A percentile compares a stretch with the other conserved stretches of the same genome.
Conservation (phyloP, 2,888 invertebrate genomes). For the Leptopterna dolabrata region DNA sequence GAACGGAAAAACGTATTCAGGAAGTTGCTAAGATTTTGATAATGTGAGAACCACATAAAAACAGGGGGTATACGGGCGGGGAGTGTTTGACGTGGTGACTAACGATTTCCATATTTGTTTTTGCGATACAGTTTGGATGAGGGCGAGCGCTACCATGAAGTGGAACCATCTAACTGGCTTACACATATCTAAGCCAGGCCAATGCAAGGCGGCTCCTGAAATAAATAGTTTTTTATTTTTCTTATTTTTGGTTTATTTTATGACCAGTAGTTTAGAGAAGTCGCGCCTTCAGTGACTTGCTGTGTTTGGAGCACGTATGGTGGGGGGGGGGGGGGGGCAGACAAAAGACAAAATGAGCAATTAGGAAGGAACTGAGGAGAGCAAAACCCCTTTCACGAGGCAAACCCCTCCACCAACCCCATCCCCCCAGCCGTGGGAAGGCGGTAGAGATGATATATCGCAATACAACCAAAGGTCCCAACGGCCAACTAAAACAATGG, state of each 20-base stretch:
- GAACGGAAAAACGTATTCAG: too few relatives aligned
- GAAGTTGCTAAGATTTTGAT: too few relatives aligned
- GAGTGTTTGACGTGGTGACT: too few relatives aligned
- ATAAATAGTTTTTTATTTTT: too few relatives aligned
- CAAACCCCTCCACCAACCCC: not conserved
- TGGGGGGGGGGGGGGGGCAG: not conserved
- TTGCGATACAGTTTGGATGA: too few relatives aligned
- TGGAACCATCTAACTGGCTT: too few relatives aligned
- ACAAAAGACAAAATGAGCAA: not conserved
- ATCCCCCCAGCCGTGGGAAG: not conserved
- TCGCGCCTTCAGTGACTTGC: not conserved
- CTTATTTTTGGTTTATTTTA: too few relatives aligned
- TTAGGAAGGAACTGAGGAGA: slow-evolving; percentile 3
- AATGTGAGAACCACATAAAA: too few relatives aligned
- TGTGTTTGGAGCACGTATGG: not conserved
- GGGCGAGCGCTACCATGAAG: too few relatives aligned
- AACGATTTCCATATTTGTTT: too few relatives aligned
- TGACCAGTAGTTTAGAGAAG: not conserved
- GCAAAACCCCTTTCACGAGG: not conserved
- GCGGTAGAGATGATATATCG: not conserved
- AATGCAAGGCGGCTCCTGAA: not conserved
- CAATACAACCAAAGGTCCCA: not conserved
- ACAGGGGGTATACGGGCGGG: too few relatives aligned
- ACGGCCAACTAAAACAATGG: slow-evolving; percentile 11
- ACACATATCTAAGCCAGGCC: too few relatives aligned